Conservation (phyloP, 2,888 invertebrate genomes). For the Oscheius onirici region DNA sequence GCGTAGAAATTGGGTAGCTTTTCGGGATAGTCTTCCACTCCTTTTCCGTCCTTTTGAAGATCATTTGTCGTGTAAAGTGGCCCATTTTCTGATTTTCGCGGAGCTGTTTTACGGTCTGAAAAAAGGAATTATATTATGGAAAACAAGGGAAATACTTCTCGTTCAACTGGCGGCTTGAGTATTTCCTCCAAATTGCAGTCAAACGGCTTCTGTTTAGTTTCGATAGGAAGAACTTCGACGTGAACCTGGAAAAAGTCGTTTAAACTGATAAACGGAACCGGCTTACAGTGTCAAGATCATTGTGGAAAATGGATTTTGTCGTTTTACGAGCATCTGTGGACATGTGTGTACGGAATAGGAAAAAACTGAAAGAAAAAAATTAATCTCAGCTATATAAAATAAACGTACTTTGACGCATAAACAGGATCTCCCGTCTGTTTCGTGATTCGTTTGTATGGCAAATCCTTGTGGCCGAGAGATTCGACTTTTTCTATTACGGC, state of each 20-base stretch:
- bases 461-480: constrained; percentile 66
- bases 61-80: constrained; percentile 66
- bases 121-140: not conserved
- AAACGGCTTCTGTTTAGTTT: constrained; percentile 36
- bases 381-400: not conserved
- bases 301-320: constrained; percentile 54
- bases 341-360: constrained; percentile 63
- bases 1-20: constrained; percentile 66
- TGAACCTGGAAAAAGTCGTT: constrained; percentile 51
- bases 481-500: constrained; percentile 67
- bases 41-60: constrained; percentile 67
- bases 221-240: constrained; percentile 54
- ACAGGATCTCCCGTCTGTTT: constrained; percentile 66
- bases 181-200: constrained; percentile 66
- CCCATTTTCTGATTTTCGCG: constrained; percentile 66
- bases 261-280: not conserved
- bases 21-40: constrained; percentile 69
- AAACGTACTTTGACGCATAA: constrained; percentile 62
- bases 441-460: constrained; percentile 60
- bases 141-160: constrained; percentile 35
- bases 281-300: constrained; percentile 65
- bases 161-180: constrained; percentile 65
- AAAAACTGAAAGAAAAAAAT: constrained; percentile 46
- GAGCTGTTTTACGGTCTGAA: constrained; percentile 58
- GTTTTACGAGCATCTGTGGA: constrained; percentile 53